Evolutionary conservation across 35 echinoderm and acorn worm genomes (phyloP).

Genomic region (Diadema setosum): DNA sequence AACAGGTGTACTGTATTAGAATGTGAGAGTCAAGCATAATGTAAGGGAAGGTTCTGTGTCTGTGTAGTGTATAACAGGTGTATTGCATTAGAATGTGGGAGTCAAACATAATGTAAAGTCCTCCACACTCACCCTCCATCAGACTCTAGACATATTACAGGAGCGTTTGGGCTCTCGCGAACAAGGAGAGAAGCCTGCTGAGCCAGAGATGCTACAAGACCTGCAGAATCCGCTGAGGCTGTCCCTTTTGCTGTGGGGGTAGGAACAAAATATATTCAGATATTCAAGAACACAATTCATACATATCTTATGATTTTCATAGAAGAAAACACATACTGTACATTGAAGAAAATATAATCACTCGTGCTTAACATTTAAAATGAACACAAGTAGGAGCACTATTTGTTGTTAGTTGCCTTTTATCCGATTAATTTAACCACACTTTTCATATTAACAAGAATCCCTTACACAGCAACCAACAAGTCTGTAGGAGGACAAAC

Average conservation of each 20-base stretch:
- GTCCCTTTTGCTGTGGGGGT: slow-evolving; percentile 62
- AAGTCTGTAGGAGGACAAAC: no score
- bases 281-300: background rate
- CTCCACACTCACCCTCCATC: slow-evolving; percentile 78
- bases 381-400: background rate
- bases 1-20: no score
- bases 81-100: no score
- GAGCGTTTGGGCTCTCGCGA: slow-evolving; percentile 43
- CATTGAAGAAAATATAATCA: background rate
- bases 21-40: no score
- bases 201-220: slow-evolving; percentile 52
- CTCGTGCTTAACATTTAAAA: background rate
- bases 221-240: slow-evolving; percentile 58
- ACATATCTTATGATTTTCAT: background rate
- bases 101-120: no score
- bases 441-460: no score
- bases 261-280: background rate
- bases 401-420: background rate
- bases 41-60: no score
- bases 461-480: no score
- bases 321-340: background rate
- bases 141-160: slow-evolving; percentile 77
- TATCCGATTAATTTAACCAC: background rate
- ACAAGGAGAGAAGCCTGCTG: slow-evolving; percentile 65
- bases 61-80: no score